Percentiles rank a stretch among this genome's conserved stretches.
These are phyloP conservation scores for Aphelocoma californica DNA, from an alignment of 2,797 vertebrate species.

Conservation along the genomic window DNA sequence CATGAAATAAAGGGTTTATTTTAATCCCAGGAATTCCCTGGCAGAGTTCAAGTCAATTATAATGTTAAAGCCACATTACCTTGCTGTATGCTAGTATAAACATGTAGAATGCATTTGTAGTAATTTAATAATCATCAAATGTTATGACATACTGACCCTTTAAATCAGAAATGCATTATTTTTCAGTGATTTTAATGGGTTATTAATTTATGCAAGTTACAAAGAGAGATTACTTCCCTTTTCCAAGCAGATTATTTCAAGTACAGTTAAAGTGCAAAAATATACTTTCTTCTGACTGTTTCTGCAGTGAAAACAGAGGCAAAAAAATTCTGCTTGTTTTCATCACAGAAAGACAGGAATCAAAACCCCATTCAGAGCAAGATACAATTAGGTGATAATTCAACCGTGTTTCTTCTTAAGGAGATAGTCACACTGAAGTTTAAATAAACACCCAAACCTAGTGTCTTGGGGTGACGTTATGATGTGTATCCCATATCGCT, in stretches of 20 bases:
- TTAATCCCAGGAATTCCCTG: conserved; percentile 4
- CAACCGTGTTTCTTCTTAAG: not conserved
- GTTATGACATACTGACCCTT: not conserved
- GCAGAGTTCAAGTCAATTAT: conserved; percentile 6
- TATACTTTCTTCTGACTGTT: not conserved
- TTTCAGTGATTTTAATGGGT: not conserved
- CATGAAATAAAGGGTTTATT: conserved; percentile 29
- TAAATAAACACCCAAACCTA: not conserved
- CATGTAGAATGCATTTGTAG: not conserved
- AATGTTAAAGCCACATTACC: not conserved
- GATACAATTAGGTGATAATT: not conserved
- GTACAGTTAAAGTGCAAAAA: not conserved
- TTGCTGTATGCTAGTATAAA: not conserved
- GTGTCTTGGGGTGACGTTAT: no score
- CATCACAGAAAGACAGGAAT: not conserved
- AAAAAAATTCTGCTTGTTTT: not conserved
- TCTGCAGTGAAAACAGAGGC: not conserved
- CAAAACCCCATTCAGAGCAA: not conserved
- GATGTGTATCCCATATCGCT: no score
- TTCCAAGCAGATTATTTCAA: not conserved
- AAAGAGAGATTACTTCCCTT: not conserved
- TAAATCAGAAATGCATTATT: not conserved
- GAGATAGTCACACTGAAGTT: not conserved
- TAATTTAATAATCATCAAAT: not conserved
- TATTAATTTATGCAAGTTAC: not conserved